Evolutionary conservation across 53 echinoderm and acorn worm genomes (phyloP).

Genomic region (Zoroaster sp.): DNA sequence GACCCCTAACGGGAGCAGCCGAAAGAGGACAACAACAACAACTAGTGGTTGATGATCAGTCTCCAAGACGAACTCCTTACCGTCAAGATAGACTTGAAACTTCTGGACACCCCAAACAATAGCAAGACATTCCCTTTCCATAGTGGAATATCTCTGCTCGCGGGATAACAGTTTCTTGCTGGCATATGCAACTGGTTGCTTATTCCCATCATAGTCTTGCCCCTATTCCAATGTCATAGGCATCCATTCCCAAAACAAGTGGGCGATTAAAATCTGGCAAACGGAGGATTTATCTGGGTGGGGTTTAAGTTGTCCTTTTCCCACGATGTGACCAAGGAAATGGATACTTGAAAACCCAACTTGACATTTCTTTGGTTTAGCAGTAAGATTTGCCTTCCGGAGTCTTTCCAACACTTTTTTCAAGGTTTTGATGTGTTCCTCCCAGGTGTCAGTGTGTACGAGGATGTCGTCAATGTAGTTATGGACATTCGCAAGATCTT

Average conservation of each 20-base stretch:
- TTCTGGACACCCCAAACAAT: constrained; percentile 38
- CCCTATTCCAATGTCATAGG: too few species aligned
- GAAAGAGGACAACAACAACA: too few species aligned
- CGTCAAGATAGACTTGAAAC: constrained; percentile 1
- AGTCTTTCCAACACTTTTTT: not conserved
- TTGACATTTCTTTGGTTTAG: not conserved
- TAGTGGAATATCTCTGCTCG: constrained; percentile 12
- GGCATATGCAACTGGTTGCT: constrained; percentile 4
- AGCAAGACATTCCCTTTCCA: constrained; percentile 44
- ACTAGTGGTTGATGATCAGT: too few species aligned
- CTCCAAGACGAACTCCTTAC: too few species aligned
- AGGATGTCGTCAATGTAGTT: constrained; percentile 56
- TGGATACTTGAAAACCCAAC: not conserved
- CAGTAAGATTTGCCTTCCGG: not conserved
- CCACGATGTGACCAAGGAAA: not conserved
- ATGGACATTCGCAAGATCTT: not conserved
- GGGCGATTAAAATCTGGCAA: too few species aligned
- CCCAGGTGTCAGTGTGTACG: constrained; percentile 31
- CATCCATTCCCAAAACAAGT: too few species aligned
- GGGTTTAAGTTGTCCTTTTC: too few species aligned
- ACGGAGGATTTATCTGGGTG: too few species aligned
- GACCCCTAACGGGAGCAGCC: too few species aligned
- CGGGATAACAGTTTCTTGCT: constrained; percentile 30
- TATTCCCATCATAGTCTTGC: not conserved
- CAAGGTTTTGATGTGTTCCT: constrained; percentile 14